A percentile compares a stretch with the other conserved stretches of the same genome.
These are phyloP conservation scores for Saccostrea glomerata DNA, from an alignment of 1,140 invertebrate species.

Conservation along the genomic window DNA sequence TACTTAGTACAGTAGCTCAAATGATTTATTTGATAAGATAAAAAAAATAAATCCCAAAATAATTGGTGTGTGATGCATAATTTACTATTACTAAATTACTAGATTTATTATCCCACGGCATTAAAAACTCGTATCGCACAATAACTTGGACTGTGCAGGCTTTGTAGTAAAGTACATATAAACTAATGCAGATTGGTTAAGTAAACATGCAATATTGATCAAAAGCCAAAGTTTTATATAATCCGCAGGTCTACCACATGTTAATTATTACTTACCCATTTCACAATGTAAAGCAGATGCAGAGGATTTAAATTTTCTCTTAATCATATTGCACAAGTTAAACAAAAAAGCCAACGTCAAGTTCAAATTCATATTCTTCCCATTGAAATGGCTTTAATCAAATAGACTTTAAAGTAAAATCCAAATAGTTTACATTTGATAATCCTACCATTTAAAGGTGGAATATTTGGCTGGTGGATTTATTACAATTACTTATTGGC, in stretches of 20 bases:
- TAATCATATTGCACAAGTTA: constrained; percentile 38
- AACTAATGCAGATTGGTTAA: background rate
- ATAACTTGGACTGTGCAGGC: background rate
- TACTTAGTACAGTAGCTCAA: background rate
- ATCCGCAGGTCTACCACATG: constrained; percentile 9
- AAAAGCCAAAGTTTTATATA: constrained; percentile 10
- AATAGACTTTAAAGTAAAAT: constrained; percentile 39
- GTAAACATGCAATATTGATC: constrained; percentile 31
- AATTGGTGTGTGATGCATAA: background rate
- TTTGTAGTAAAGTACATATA: background rate
- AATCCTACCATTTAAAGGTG: constrained; percentile 34
- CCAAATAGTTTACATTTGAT: constrained; percentile 38
- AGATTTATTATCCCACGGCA: background rate
- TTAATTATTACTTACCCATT: constrained; percentile 6
- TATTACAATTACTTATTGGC: constrained; percentile 38
- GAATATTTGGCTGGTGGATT: constrained; percentile 11
- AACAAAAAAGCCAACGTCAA: constrained; percentile 22
- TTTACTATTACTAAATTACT: too few relatives aligned
- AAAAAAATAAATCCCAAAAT: background rate
- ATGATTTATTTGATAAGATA: constrained; percentile 2
- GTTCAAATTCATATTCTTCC: constrained; percentile 7
- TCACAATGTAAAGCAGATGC: background rate
- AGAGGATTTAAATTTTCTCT: background rate
- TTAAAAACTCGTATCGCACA: background rate
- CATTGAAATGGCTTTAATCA: constrained; percentile 24